Evolutionary conservation across 1,140 invertebrate species (phyloP).

Genomic region (Diorhabda carinulata): DNA sequence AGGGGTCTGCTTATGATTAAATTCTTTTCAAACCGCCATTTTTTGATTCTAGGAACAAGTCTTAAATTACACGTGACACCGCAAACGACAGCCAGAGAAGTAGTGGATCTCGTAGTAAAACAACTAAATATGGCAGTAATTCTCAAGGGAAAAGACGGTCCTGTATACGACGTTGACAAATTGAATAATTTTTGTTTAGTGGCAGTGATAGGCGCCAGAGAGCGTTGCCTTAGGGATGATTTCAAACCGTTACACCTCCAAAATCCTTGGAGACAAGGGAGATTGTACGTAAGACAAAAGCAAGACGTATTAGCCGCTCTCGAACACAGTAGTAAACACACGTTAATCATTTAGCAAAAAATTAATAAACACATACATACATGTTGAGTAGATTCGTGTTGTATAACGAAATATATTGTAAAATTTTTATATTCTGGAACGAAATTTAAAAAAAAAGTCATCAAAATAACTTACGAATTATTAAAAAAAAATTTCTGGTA

Average conservation of each 20-base stretch:
- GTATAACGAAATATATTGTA: no score
- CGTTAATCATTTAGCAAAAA: slow-evolving; percentile 53
- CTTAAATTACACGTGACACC: slow-evolving; percentile 89
- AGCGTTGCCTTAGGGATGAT: slow-evolving; percentile 87
- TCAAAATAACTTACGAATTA: no score
- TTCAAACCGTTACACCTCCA: slow-evolving; percentile 88
- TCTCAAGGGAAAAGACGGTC: slow-evolving; percentile 78
- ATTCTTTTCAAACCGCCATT: no score
- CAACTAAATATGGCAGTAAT: slow-evolving; percentile 91
- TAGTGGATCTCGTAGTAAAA: slow-evolving; percentile 89
- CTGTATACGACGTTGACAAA: slow-evolving; percentile 76
- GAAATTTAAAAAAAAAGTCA: no score
- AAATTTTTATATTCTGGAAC: no score
- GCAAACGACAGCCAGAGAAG: slow-evolving; percentile 85
- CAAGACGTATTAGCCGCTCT: slow-evolving; percentile 83
- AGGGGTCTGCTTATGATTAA: no score
- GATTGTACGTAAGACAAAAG: slow-evolving; percentile 85
- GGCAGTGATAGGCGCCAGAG: slow-evolving; percentile 87
- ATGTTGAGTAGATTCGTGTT: no score
- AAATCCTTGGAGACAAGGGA: slow-evolving; percentile 91
- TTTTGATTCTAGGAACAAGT: slow-evolving; percentile 57
- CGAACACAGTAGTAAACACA: slow-evolving; percentile 75
- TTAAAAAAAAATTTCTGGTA: no score
- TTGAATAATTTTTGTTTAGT: slow-evolving; percentile 88
- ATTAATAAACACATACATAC: slow-evolving; percentile 7